Base-by-base conservation (phyloP, 1,140 invertebrate species). In the Macrotrachela quadricornifera region DNA sequence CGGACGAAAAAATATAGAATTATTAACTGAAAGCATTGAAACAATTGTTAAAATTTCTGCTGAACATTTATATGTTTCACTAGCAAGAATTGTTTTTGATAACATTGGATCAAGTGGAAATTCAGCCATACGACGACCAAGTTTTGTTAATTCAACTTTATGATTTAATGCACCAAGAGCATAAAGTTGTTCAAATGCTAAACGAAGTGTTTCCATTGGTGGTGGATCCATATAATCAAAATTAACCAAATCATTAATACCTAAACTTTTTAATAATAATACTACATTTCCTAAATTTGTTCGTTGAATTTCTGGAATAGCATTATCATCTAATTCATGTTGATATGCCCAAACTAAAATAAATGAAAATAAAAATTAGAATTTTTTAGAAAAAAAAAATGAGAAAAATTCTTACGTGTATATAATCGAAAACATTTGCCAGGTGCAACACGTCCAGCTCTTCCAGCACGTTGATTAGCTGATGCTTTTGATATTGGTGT, bases 151-250 rank as follows among this genome's bases (percentile, higher is more conserved):
- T 72, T 96, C 85, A 1, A 91, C 94, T 61, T 83, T 79, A 73
- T 97, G 88, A 75, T 99, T 96, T 0, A 97, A 70, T 13, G 91
- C 91, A n/a, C 91, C 90, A 18, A 99, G 71, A 6, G 91, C 92
- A 70, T 96, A 97, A 12, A 99, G 70, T 66, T 97, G 92, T 68
- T 99, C 94, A 49, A 97, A 71, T 4, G 94, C 94, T 55, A 94
- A 69, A 15, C 76, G 84, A 30, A 99, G 69, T 1, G 91, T 91
- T 72, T 99, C 90, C 64, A 92, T 83, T 0, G 91, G 90, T 6
- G 94, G 94, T 14, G 90, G 90, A 75, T 99, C 94, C 57, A 99
- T 69, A 63, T 94, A 99, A 68, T 99, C 92, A 74, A 99, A 99
- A 71, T 96, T 83, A 13, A 97, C 80, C 10, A 99, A 71, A 73